phyloP scores from a whole-genome alignment of 2,888 invertebrate species.

The Parthenolecanium corni region DNA sequence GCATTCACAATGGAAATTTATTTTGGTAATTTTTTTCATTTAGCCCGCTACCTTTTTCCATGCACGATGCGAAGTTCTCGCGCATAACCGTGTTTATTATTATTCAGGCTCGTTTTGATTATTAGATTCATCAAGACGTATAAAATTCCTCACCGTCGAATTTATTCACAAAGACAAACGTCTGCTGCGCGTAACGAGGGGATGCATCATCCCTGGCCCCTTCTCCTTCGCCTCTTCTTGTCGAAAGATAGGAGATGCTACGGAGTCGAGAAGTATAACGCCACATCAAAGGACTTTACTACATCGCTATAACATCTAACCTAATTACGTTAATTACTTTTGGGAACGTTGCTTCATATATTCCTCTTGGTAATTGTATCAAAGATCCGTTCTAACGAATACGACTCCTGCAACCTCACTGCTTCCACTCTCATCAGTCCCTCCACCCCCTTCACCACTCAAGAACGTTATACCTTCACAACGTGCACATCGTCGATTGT shows the following conservation, averaged over 20 bases:
- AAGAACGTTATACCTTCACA: too few species aligned
- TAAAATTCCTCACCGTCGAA: constrained; percentile 21
- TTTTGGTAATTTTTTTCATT: not conserved
- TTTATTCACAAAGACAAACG: constrained; percentile 28
- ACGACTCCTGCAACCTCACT: constrained; percentile 6
- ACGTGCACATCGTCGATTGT: constrained; percentile 4
- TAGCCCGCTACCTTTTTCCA: not conserved
- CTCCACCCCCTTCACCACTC: not conserved
- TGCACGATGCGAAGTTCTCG: not conserved
- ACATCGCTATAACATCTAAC: constrained; percentile 25
- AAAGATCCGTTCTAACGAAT: constrained; percentile 28
- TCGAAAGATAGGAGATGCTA: not conserved
- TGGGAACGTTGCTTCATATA: constrained; percentile 24
- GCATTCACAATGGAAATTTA: too few species aligned
- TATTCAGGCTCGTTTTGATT: constrained; percentile 25
- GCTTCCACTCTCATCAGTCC: not conserved
- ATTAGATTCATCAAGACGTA: constrained; percentile 21
- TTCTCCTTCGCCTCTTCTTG: not conserved
- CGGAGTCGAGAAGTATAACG: constrained; percentile 18
- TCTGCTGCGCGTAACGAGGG: constrained; percentile 22
- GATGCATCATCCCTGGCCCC: constrained; percentile 4
- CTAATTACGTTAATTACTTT: constrained; percentile 27
- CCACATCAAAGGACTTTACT: constrained; percentile 24
- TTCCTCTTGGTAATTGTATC: constrained; percentile 25
- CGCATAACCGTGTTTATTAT: not conserved